Evolutionary conservation across 1,140 invertebrate species (phyloP).

Genomic region (Cydia amplana): DNA sequence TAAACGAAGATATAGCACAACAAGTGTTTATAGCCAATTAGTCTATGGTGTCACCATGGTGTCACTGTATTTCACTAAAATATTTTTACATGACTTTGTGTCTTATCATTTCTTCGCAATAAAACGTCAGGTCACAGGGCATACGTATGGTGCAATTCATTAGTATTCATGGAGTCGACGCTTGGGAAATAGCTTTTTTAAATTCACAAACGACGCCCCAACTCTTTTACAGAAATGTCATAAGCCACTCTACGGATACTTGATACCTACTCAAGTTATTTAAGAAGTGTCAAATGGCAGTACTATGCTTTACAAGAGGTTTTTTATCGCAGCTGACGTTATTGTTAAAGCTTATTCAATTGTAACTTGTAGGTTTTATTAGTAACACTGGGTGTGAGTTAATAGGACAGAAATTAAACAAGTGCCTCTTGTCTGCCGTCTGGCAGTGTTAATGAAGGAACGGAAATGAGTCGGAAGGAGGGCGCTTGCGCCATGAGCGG

Average conservation of each 20-base stretch:
- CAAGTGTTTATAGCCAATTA: no score
- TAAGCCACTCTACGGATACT: background rate
- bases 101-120: background rate
- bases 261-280: background rate
- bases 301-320: background rate
- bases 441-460: background rate
- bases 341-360: background rate
- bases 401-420: background rate
- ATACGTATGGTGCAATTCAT: constrained; percentile 2
- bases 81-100: background rate
- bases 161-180: constrained; percentile 8
- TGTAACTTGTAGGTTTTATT: background rate
- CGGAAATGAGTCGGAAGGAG: constrained; percentile 27
- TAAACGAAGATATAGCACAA: no score
- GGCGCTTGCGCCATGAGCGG: constrained; percentile 10
- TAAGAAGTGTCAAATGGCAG: background rate
- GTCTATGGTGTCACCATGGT: no score
- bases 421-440: background rate
- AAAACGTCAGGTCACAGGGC: background rate
- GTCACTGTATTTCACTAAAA: no score
- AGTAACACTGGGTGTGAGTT: background rate
- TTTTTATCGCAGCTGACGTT: background rate
- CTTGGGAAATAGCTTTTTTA: constrained; percentile 11
- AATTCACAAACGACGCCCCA: constrained; percentile 2
- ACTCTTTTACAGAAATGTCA: background rate